Percentiles rank a stretch among this genome's conserved stretches.
Evolutionary conservation across 1,140 invertebrate species (phyloP).

Genomic region (Zaprionus taronus): DNA sequence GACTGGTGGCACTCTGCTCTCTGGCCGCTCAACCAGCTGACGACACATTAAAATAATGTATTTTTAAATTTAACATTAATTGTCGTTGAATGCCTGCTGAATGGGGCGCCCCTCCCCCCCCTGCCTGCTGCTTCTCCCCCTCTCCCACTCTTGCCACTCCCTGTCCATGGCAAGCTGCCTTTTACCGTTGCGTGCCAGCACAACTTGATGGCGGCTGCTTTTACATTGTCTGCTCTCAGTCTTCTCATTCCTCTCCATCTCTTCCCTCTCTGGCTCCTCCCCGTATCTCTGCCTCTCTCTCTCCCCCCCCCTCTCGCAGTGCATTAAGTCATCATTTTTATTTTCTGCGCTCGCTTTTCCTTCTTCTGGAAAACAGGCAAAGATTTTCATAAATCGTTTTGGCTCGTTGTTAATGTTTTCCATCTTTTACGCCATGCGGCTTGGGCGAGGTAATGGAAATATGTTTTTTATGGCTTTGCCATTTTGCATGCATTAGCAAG

Average conservation of each 20-base stretch:
- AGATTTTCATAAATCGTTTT: conserved; percentile 78
- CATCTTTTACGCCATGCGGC: conserved; percentile 59
- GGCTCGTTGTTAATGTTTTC: conserved; percentile 61
- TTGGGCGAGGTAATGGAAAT: conserved; percentile 41
- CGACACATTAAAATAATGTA: conserved; percentile 82
- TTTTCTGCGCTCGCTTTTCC: conserved; percentile 27
- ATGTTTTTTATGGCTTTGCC: conserved; percentile 77
- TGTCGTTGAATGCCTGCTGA: conserved; percentile 72
- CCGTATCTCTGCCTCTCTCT: too few relatives aligned
- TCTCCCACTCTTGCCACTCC: not conserved
- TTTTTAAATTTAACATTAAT: conserved; percentile 83
- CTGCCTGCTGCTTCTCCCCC: conserved; percentile 22
- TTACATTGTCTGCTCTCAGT: conserved; percentile 20
- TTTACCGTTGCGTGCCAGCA: conserved; percentile 36
- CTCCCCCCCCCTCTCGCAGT: conserved; percentile 25
- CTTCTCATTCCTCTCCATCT: not conserved
- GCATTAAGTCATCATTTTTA: conserved; percentile 78
- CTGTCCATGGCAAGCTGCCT: conserved; percentile 21
- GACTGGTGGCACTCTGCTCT: not conserved
- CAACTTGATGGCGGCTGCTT: conserved; percentile 23
- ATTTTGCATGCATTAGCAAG: conserved; percentile 77
- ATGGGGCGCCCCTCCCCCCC: conserved; percentile 30
- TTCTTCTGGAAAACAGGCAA: conserved; percentile 24
- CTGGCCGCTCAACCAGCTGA: conserved; percentile 57
- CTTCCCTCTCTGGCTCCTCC: too few relatives aligned